A percentile compares a stretch with the other conserved stretches of the same genome.
Conservation (phyloP, 2,113 vertebrate species). For the Electrona antarctica region DNA sequence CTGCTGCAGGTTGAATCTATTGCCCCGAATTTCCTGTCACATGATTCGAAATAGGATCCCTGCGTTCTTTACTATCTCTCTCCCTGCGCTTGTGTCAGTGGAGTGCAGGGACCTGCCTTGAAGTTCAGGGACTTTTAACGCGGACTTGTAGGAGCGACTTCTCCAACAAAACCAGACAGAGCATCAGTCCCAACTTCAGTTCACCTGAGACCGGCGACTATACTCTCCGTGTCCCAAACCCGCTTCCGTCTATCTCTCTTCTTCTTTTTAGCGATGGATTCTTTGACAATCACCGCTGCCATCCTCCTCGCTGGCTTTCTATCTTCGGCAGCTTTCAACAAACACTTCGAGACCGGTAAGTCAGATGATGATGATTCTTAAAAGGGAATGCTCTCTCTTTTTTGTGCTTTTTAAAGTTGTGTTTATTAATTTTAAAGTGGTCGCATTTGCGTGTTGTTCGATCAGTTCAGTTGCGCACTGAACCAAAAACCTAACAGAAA, state of each 20-base stretch:
- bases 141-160: conserved; percentile 19
- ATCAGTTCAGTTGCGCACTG: no score
- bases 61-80: conserved; percentile 71
- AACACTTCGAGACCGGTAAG: conserved; percentile 80
- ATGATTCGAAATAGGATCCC: conserved; percentile 84
- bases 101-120: conserved; percentile 58
- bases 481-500: no score
- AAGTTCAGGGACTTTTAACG: conserved; percentile 71
- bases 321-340: conserved; percentile 65
- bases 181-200: conserved; percentile 62
- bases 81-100: conserved; percentile 61
- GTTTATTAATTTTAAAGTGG: background rate
- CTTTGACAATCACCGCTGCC: conserved; percentile 65
- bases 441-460: no score
- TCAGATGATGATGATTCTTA: background rate
- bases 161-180: conserved; percentile 37
- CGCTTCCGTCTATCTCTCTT: background rate
- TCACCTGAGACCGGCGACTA: conserved; percentile 64
- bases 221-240: background rate
- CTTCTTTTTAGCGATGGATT: conserved; percentile 68
- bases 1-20: conserved; percentile 78
- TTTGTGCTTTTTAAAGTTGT: conserved; percentile 3
- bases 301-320: conserved; percentile 74
- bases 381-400: no score
- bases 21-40: conserved; percentile 83